Evolutionary conservation across 2,113 vertebrate genomes (phyloP), one percentile per base, ranked within the genome.

Genomic region (Phainopepla nitens): DNA sequence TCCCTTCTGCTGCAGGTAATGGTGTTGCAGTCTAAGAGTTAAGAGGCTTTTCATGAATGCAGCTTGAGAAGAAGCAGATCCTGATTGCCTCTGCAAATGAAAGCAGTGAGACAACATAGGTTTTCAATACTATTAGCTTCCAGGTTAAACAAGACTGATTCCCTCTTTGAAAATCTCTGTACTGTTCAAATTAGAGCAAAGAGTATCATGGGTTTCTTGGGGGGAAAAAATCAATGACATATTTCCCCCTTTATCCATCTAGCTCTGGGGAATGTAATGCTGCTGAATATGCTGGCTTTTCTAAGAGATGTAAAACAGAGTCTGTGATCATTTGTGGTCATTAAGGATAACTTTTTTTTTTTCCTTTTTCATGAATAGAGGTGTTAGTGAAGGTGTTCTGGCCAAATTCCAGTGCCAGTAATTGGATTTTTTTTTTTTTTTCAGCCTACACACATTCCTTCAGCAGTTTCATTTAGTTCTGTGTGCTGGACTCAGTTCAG

Each of bases 371-470:
- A 91, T 90, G 94, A 96, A 80, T 93, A 95, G 93, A 96, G 92
- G 96, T 95, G 94, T 96, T 96, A 96, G 85, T 92, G 94, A 95
- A 95, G 94, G 95, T 96, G 96, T 93, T 93, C 85, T 96, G 95
- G 95, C 90, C 58, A 85, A 90, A 86, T 90, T 96, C 94, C 95
- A 96, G 60, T 16, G 28, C 39, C 15, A 7, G 92, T 90, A 96
- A 97, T 94, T 96, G 88, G 82, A 87, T 82, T 93, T 93, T 95
- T 79, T 0, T 13, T 47, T 66, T 72, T 85, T 86, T 80, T 90
- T 94, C 31, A 6, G 58, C 85, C 27, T 88, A 70, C 71, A 65
- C 47, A 66, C 75, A 81, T 92, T 94, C 54, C 71, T 91, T 75
- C 51, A 86, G 79, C 79, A 86, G 71, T 95, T 94, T 94, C 75